Conservation (phyloP, 2,113 vertebrate species). For the Perca schrenkii region DNA sequence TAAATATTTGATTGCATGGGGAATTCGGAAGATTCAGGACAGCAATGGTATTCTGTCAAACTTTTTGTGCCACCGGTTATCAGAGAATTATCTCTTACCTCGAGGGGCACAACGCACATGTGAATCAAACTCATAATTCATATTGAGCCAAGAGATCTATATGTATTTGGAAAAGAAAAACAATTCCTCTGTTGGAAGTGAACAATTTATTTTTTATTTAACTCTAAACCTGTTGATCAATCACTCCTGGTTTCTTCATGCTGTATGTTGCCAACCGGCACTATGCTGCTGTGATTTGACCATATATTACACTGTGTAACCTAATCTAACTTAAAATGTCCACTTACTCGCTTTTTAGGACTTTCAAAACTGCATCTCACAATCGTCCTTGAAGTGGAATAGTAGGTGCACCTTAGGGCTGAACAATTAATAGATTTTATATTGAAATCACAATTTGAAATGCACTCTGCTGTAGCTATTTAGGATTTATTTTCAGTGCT, state of each 20-base stretch:
- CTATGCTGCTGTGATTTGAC: not conserved
- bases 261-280: not conserved
- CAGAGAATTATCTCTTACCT: not conserved
- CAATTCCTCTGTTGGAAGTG: not conserved
- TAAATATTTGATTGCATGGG: constrained; percentile 21
- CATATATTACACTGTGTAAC: not conserved
- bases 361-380: too few species aligned
- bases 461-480: not conserved
- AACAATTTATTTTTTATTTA: not conserved
- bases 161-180: not conserved
- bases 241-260: not conserved
- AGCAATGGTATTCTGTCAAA: not conserved
- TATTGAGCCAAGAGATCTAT: not conserved
- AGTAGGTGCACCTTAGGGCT: not conserved
- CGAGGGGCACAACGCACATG: not conserved
- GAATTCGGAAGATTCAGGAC: not conserved
- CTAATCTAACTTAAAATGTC: not conserved
- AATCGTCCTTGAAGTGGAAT: not conserved
- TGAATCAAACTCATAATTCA: not conserved
- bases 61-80: not conserved
- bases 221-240: not conserved
- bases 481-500: not conserved
- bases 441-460: not conserved
- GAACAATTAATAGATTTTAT: not conserved
- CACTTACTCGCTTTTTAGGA: not conserved